Evolutionary conservation across 2,888 invertebrate species (phyloP), one percentile per base, ranked within the genome.

Genomic region (Bedellia somnulentella): DNA sequence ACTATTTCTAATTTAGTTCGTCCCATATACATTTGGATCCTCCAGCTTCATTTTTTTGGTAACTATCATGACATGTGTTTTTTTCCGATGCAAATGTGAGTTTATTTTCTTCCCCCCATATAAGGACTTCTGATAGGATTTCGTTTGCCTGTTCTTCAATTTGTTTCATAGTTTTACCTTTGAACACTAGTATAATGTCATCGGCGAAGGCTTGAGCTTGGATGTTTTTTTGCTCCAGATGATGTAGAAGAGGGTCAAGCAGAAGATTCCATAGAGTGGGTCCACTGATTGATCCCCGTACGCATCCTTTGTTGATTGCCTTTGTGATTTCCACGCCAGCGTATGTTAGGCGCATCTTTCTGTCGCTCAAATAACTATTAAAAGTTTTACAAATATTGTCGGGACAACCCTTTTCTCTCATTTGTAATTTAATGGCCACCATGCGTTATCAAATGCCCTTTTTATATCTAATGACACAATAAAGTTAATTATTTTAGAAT

Each of bases 191-290:
- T 0, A 42, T n/a, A 1, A 44, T 24, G 10, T 45, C 40, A 15
- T 43, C 43, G 0, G 42, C 42, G 14, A 40, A 45, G 0, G 42
- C 44, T 14, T 43, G 41, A 3, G 32, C 26, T 12, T 37, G 34
- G 0, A 18, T 24, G 2, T 23, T 27, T 0, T 9, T 5, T 0
- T 9, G n/a, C 0, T 34, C 25, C 1, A 32, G 3, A 2, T 13
- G 9, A 1, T 24, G 14, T 0, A 42, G 25, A 0, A 42, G 32
- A 0, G 36, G 34, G 21, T 43, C 36, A 5, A 43, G 31, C 1
- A 35, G 13, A 1, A 41, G 1, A 24, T 43, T 40, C 40, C 41
- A 41, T 1, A 42, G 13, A 1, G 33, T 17, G 0, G 42, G 42
- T 1, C 42, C 40, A 5, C 36, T 29, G 1, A 31, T 41, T 1